These are phyloP conservation scores for Alces alces DNA, from an alignment of 2,113 vertebrate genomes.

Conservation along the genomic window DNA sequence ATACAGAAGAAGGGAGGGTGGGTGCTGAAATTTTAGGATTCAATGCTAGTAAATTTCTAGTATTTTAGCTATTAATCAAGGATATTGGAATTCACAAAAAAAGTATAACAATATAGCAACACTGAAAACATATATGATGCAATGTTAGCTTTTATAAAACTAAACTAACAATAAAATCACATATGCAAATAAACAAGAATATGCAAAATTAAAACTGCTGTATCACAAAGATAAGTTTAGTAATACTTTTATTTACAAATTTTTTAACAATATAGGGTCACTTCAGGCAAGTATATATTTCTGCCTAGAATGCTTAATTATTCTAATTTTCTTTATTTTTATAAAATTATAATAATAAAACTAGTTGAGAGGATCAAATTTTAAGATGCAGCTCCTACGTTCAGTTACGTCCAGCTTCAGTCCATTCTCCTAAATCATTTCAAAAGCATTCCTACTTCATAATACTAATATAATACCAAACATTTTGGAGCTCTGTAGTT, in stretches of 20 bases:
- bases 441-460: background rate
- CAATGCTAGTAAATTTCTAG: background rate
- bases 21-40: background rate
- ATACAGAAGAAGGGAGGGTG: background rate
- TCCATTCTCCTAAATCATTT: background rate
- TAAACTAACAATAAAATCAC: background rate
- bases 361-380: background rate
- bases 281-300: background rate
- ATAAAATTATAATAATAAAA: slow-evolving; percentile 17
- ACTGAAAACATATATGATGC: background rate
- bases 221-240: background rate
- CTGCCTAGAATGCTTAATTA: background rate
- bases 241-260: background rate
- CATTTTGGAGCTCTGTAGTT: background rate
- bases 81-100: background rate
- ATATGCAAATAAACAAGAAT: background rate
- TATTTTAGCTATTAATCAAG: slow-evolving; percentile 1
- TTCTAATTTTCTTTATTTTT: background rate
- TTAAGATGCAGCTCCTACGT: background rate
- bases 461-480: background rate
- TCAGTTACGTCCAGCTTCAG: background rate
- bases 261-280: background rate
- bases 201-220: background rate
- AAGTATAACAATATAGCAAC: background rate
- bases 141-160: background rate